phyloP scores from a whole-genome alignment of 2,888 invertebrate genomes.

The Formica aserva region DNA sequence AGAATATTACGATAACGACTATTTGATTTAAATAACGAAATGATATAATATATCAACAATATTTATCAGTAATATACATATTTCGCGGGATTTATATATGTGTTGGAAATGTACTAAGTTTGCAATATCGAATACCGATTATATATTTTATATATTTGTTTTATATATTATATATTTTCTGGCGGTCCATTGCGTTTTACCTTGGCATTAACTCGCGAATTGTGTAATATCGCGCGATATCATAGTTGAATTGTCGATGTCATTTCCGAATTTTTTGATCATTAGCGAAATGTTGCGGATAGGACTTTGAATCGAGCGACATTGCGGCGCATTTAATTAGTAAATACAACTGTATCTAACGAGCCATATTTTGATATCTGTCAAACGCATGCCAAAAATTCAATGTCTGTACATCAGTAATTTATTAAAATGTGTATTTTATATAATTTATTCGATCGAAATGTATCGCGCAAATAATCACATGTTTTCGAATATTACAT shows the following conservation, averaged over 20 bases:
- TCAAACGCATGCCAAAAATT: not conserved
- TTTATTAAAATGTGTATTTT: not conserved
- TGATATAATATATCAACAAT: not conserved
- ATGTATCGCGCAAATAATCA: not conserved
- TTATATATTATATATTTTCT: not conserved
- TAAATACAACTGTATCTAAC: not conserved
- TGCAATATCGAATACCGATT: not conserved
- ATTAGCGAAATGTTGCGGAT: not conserved
- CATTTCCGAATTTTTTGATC: not conserved
- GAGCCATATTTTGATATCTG: not conserved
- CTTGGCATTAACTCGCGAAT: not conserved
- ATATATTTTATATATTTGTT: not conserved
- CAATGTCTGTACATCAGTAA: not conserved
- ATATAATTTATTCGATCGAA: not conserved
- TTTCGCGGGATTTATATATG: not conserved
- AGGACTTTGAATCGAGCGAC: not conserved
- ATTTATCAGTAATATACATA: not conserved
- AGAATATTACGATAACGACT: not conserved
- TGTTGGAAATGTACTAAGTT: not conserved
- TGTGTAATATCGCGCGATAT: not conserved
- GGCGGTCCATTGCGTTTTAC: not conserved
- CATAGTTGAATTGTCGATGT: not conserved
- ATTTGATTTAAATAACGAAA: conserved; percentile 1
- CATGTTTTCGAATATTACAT: not conserved
- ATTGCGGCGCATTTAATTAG: not conserved